Evolutionary conservation across 2,888 invertebrate genomes (phyloP).

Genomic region (Willowsia nigromaculata): DNA sequence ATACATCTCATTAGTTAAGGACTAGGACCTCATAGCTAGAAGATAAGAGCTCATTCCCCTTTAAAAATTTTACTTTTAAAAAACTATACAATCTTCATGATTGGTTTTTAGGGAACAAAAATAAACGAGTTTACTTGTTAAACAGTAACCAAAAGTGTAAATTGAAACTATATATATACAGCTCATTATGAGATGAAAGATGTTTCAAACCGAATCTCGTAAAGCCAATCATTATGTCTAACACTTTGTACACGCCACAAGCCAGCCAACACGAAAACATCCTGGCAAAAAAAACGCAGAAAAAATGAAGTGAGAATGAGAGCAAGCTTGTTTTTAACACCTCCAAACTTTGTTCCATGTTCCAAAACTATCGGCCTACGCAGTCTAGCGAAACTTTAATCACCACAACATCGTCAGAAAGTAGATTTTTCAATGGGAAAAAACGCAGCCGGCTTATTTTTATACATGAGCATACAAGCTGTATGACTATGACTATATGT

Average conservation of each 20-base stretch:
- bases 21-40: too few relatives aligned
- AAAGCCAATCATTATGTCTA: not conserved
- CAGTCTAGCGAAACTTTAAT: not conserved
- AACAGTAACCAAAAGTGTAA: too few relatives aligned
- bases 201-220: not conserved
- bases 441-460: not conserved
- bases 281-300: not conserved
- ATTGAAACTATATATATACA: not conserved
- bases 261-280: not conserved
- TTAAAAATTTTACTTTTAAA: too few relatives aligned
- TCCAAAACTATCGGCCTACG: not conserved
- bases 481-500: not conserved
- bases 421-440: not conserved
- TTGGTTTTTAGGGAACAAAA: too few relatives aligned
- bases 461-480: not conserved
- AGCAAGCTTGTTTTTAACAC: conserved; percentile 2
- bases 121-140: too few relatives aligned
- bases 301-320: not conserved
- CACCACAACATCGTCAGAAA: not conserved
- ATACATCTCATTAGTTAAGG: too few relatives aligned
- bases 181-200: not conserved
- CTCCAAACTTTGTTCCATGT: conserved; percentile 18
- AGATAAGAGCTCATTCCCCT: too few relatives aligned
- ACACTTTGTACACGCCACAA: too few relatives aligned
- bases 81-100: too few relatives aligned